Evolutionary conservation across 2,888 invertebrate species (phyloP).

Genomic region (Luperina testacea): DNA sequence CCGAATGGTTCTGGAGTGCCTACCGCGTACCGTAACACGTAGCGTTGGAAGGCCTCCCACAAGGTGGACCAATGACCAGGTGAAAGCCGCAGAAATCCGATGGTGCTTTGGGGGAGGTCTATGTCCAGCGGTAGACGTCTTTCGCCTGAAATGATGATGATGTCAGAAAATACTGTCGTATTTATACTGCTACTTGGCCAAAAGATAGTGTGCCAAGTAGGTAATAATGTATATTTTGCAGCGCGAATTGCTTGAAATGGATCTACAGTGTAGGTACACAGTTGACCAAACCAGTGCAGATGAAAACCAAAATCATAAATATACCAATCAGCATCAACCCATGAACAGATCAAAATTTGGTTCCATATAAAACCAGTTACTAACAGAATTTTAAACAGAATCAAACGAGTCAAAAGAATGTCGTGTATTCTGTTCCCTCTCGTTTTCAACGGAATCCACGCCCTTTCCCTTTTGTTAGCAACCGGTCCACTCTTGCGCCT

Average conservation of each 20-base stretch:
- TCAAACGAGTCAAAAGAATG: conserved; percentile 57
- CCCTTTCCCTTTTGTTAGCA: conserved; percentile 73
- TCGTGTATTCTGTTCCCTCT: conserved; percentile 65
- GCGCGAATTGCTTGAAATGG: too few relatives aligned
- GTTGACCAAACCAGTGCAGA: background rate
- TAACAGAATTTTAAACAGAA: conserved; percentile 33
- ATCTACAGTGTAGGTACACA: background rate
- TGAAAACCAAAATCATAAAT: background rate
- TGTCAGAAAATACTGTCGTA: background rate
- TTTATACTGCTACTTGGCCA: background rate
- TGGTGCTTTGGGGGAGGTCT: too few relatives aligned
- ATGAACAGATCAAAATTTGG: conserved; percentile 13
- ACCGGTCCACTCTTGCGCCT: conserved; percentile 66
- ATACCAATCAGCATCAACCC: background rate
- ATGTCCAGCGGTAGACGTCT: too few relatives aligned
- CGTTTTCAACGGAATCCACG: conserved; percentile 71
- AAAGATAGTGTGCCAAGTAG: background rate
- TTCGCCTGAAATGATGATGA: too few relatives aligned
- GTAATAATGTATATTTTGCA: background rate
- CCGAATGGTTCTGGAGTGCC: too few relatives aligned
- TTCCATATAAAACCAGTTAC: conserved; percentile 44
- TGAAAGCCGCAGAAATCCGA: too few relatives aligned
- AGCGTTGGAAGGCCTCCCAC: too few relatives aligned
- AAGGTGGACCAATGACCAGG: too few relatives aligned
- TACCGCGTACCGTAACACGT: too few relatives aligned